phyloP scores from a whole-genome alignment of 2,797 vertebrate species.

The Alfaro cultratus region DNA sequence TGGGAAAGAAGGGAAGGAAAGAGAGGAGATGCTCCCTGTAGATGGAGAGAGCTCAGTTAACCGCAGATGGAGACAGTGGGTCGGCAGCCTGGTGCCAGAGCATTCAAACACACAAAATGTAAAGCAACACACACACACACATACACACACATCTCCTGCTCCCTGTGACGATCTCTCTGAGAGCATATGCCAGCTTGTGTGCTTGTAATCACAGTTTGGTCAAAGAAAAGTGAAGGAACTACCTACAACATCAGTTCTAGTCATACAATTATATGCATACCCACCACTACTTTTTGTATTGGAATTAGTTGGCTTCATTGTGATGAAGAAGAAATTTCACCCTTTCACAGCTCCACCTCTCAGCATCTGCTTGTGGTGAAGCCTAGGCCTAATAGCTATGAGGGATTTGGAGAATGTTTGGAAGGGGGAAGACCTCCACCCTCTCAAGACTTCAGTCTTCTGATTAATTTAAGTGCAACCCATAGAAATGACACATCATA shows the following conservation, averaged over 20 bases:
- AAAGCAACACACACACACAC: slow-evolving; percentile 13
- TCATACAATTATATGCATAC: neutral
- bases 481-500: neutral
- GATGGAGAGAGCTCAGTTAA: slow-evolving; percentile 64
- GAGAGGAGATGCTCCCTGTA: slow-evolving; percentile 39
- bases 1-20: slow-evolving; percentile 15
- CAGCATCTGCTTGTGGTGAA: neutral
- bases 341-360: neutral
- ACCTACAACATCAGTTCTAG: slow-evolving; percentile 10
- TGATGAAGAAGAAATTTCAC: neutral
- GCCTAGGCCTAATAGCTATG: neutral
- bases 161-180: slow-evolving; percentile 31
- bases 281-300: neutral
- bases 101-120: slow-evolving; percentile 7
- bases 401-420: neutral
- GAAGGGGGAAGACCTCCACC: neutral
- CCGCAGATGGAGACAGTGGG: slow-evolving; percentile 73
- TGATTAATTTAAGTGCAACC: neutral
- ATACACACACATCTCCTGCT: slow-evolving; percentile 11
- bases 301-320: neutral
- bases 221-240: slow-evolving; percentile 46
- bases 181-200: slow-evolving; percentile 50
- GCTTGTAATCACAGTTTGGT: slow-evolving; percentile 57
- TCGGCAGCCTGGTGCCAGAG: slow-evolving; percentile 64
- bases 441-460: neutral